Base-by-base conservation (phyloP, 2,113 vertebrate genomes). In the Nothoprocta pentlandii region DNA sequence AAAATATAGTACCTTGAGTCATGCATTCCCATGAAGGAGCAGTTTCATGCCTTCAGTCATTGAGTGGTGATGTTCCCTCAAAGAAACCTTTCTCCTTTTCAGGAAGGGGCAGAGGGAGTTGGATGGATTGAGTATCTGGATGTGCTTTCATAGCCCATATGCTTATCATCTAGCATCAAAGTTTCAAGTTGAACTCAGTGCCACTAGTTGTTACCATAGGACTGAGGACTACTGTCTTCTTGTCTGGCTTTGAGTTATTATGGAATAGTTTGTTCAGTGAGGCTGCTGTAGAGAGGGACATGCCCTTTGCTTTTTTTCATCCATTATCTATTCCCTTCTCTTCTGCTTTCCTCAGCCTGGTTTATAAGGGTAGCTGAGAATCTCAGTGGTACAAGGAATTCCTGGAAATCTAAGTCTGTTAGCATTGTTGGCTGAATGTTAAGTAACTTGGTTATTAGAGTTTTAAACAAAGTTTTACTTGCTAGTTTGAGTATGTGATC, bases 381-480 rank as follows among this genome's bases (percentile, higher is more conserved):
- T 77, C 87, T 87, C 0, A 5, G 36, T 80, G 71, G 68, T 41
- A 16, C 77, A 20, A 32, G 26, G 49, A 58, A 88, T 93, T 91
- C 76, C 79, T 88, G 88, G 63, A 95, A 87, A 82, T 83, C 75
- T 87, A 64, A 80, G 75, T 90, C 71, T 85, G 70, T 83, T 90
- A 80, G 54, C 46, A 39, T 11, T 87, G 71, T 67, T 90, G 71
- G 68, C 76, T 88, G 79, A 83, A 88, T 85, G 64, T 56, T 63
- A n/a, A 85, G 46, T 92, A 85, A 94, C 83, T 77, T 85, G 82
- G 88, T 94, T 90, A 87, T 58, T 80, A 70, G 69, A 81, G n/a
- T 66, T 94, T 87, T 91, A 92, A 56, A 85, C 75, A 83, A 85
- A 94, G 76, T 58, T 88, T 85, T 91, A 22, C 82, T 96, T 95